Evolutionary conservation across 2,888 invertebrate genomes (phyloP), one percentile per base, ranked within the genome.

Genomic region (Cantharis rufa): DNA sequence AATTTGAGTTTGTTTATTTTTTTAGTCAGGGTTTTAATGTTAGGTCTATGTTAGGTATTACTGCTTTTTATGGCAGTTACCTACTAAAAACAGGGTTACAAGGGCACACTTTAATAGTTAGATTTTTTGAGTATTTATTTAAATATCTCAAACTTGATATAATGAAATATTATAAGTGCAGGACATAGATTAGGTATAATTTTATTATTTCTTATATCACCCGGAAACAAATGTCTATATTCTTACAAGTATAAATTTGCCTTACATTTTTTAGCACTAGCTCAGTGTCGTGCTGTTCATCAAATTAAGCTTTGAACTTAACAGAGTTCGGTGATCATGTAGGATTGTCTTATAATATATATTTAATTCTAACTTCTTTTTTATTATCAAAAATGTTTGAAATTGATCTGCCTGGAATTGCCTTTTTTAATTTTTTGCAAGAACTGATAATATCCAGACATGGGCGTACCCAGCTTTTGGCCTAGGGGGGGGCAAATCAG

Each of bases 41-140:
- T 27, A 69, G 32, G 28, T 69, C 15, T 69, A 69, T 27, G 32
- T 32, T 71, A 78, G 75, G 28, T 64, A 24, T n/a, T n/a, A 48
- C 74, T 78, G 78, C 78, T 77, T 74, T 24, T 48, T 69, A 48
- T 27, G 24, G 78, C 75, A 62, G 72, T n/a, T 78, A 48, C 48
- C 48, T 48, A 48, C n/a, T 68, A 72, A 70, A 70, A 69, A 78
- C 78, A 78, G 78, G 78, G 78, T 78, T 78, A 78, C 71, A 70
- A 70, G 78, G 78, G 78, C 78, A 78, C 78, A 78, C 74, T 71
- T 74, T 77, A 74, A 71, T 77, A 77, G 77, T 63, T 77, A 77
- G 77, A 68, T 21, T 32, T 32, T 32, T 32, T 32, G 32, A 32
- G 32, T 48, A 48, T n/a, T 48, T 48, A n/a, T 48, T 48, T 48